A percentile compares a stretch with the other conserved stretches of the same genome.
phyloP scores from a whole-genome alignment of 2,113 vertebrate genomes.

The Limnothrissa miodon region DNA sequence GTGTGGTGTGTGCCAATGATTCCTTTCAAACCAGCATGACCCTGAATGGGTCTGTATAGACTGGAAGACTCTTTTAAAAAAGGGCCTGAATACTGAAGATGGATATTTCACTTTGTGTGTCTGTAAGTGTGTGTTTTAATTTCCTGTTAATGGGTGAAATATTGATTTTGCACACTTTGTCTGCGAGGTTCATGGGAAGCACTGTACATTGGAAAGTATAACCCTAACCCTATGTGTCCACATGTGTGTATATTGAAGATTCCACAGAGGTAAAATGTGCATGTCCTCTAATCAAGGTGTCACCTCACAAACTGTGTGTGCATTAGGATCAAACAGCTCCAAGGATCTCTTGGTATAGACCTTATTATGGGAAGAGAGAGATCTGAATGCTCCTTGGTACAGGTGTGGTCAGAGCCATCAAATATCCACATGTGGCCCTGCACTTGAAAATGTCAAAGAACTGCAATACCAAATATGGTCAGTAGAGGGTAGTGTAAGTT shows the following conservation, averaged over 20 bases:
- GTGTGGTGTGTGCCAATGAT: no score
- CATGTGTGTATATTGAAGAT: no score
- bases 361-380: neutral
- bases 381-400: neutral
- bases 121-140: no score
- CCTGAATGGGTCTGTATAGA: no score
- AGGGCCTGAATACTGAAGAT: no score
- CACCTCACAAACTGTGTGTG: neutral
- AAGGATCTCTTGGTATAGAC: neutral
- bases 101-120: no score
- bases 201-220: no score
- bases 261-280: neutral
- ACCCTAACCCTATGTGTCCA: neutral
- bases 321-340: neutral
- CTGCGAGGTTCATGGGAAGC: no score
- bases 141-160: no score
- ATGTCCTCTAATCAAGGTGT: neutral
- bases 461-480: neutral
- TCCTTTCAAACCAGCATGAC: no score
- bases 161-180: no score
- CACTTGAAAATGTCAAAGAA: neutral
- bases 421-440: neutral
- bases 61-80: no score
- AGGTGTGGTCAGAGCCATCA: slow-evolving; percentile 7
- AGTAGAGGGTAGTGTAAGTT: slow-evolving; percentile 7